Base-by-base conservation (phyloP, 2,113 vertebrate genomes). In the Ictalurus furcatus region DNA sequence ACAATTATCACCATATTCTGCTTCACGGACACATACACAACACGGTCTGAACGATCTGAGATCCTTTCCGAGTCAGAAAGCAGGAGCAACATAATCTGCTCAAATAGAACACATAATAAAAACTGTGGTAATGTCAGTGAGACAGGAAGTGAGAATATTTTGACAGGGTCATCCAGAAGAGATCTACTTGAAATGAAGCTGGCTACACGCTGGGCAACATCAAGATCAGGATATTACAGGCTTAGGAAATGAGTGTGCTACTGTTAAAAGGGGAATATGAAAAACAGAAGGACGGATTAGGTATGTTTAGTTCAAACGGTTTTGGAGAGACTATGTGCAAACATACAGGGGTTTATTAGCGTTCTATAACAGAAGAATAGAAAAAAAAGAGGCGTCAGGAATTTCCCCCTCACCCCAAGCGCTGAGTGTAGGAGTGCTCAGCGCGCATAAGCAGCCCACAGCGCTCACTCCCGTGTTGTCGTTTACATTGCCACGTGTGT, bases 1-100 rank as follows among this genome's bases (percentile, higher is more conserved):
- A 96, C 71, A 94, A 94, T 94, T 94, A 97, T 94, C 96, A 96
- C 96, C 34, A 58, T 34, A n/a, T 78, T 93, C 87, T 90, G 90
- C 88, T 85, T 91, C 1, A 93, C 74, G 90, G 61, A 28, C 30
- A 28, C 37, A 61, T 85, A n/a, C 23, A 80, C 16, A 86, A 67
- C 3, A 37, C 2, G 6, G 23, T 67, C 40, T 30, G 21, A 48
- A 6, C 40, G 28, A 3, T 44, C 40, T n/a, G 84, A 74, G 85
- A 44, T 63, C 56, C 73, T 28, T 79, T 25, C 52, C 1, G 28
- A 48, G 28, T 34, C 86, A 80, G 9, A 52, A 59, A 25, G 2
- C 12, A 16, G 34, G 13, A 40, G n/a, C 25, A 30, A 69, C 21
- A 63, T 1, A 9, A 30, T 30, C 4, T 69, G 13, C 65, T 69